Base-by-base conservation (phyloP, 2,888 invertebrate species). In the Archips xylosteana region DNA sequence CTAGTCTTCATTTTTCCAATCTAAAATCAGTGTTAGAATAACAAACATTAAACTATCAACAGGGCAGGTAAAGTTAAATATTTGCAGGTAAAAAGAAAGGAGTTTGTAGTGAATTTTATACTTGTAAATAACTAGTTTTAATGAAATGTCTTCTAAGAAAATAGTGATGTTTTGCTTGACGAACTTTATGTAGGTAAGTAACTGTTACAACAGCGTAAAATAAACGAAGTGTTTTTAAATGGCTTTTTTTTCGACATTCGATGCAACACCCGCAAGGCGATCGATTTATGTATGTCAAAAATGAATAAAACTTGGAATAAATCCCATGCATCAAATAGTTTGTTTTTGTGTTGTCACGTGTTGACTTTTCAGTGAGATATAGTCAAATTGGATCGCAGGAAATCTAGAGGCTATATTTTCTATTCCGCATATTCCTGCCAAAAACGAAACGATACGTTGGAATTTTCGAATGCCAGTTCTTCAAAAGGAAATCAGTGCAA, bases 111-210 rank as follows among this genome's bases (percentile, higher is more conserved):
- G 87, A 87, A 87, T 93, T 93, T 93, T 93, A 89, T 92, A 94
- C 92, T 87, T 93, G 93, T 94, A 93, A 85, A 92, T 91, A 92
- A 83, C 83, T 89, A 88, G 85, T 84, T 85, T 85, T 87, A 87
- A 78, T 88, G 89, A 89, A 85, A 64, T 68, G 59, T 78, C 78
- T 82, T 87, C 82, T 88, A 90, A 86, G 85, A 85, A 83, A 82
- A 89, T 91, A 92, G 92, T 89, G 86, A 90, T 82, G 89, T 89
- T 92, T 90, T 87, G 91, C 91, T 92, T 92, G 84, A 90, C 84
- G 86, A 86, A 87, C 85, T 88, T 87, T 85, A 89, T 88, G 89
- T 90, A 92, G 87, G 74, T 76, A 77, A 75, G 88, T 92, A 91
- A 91, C 84, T 91, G 92, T 92, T 92, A 92, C 81, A 86, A 88